Evolutionary conservation across 2,113 vertebrate species (phyloP).

Genomic region (Conger conger): DNA sequence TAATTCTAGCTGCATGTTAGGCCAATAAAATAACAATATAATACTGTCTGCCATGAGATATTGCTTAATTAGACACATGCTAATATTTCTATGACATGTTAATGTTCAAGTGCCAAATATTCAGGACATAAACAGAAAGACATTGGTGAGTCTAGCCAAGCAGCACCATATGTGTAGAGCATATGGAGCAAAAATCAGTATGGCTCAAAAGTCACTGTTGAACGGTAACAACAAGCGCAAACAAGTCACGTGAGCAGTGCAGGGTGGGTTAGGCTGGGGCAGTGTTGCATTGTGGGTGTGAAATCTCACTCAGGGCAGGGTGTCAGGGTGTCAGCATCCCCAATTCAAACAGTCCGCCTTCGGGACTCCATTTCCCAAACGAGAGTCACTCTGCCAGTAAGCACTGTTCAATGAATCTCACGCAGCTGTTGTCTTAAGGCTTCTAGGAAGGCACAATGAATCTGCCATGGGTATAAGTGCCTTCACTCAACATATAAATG

Average conservation of each 20-base stretch:
- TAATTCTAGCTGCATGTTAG: too few relatives aligned
- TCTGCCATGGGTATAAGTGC: slow-evolving; percentile 10
- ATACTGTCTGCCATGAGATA: too few relatives aligned
- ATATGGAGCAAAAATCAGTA: not conserved
- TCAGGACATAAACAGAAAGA: not conserved
- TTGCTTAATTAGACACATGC: not conserved
- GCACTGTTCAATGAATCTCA: not conserved
- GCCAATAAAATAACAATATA: too few relatives aligned
- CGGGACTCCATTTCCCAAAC: not conserved
- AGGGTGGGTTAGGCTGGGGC: not conserved
- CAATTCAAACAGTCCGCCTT: not conserved
- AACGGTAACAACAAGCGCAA: too few relatives aligned
- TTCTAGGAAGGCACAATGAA: slow-evolving; percentile 24
- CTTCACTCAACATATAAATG: slow-evolving; percentile 8
- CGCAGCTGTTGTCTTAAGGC: slow-evolving; percentile 20
- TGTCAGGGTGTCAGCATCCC: not conserved
- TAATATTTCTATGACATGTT: not conserved
- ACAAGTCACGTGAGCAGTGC: not conserved
- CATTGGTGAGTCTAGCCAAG: not conserved
- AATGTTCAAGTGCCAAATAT: not conserved
- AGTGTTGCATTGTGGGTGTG: not conserved
- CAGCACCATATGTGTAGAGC: not conserved
- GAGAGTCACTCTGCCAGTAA: not conserved
- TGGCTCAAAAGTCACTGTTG: not conserved
- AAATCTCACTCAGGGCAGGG: not conserved